Conservation (phyloP, 2,888 invertebrate genomes). For the Prosapia bicincta region DNA sequence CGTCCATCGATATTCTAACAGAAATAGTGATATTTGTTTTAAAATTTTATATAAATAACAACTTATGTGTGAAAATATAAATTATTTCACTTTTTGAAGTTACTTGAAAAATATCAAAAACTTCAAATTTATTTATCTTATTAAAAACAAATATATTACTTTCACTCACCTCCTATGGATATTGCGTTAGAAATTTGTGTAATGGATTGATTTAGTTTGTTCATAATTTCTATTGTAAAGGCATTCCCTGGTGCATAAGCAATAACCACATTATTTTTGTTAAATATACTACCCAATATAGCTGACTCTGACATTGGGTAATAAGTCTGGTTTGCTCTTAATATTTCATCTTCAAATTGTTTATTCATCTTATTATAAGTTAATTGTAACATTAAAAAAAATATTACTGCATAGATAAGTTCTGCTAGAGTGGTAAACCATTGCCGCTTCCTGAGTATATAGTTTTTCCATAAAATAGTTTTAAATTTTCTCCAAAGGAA, state of each 20-base stretch:
- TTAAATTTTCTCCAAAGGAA: conserved; percentile 13
- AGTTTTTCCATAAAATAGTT: conserved; percentile 34
- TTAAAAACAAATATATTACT: no score
- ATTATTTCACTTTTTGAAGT: no score
- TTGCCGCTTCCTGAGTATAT: conserved; percentile 30
- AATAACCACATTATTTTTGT: conserved; percentile 7
- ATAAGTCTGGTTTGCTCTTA: background rate
- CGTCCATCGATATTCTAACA: no score
- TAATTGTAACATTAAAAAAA: conserved; percentile 22
- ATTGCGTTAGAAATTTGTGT: no score
- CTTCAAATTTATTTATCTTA: no score
- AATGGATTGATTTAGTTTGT: no score
- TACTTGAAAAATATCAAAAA: no score
- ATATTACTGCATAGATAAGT: conserved; percentile 28
- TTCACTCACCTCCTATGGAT: no score
- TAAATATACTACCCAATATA: background rate
- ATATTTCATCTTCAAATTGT: background rate
- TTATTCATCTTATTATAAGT: background rate
- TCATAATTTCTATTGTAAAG: conserved; percentile 7
- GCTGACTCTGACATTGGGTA: background rate
- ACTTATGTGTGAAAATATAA: no score
- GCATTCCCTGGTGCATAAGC: conserved; percentile 10
- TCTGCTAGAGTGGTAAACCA: conserved; percentile 32
- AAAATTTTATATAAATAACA: no score
- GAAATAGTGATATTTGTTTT: no score